These are phyloP conservation scores for Tenualosa thibaudeaui DNA, from an alignment of 2,797 vertebrate species.

Conservation along the genomic window DNA sequence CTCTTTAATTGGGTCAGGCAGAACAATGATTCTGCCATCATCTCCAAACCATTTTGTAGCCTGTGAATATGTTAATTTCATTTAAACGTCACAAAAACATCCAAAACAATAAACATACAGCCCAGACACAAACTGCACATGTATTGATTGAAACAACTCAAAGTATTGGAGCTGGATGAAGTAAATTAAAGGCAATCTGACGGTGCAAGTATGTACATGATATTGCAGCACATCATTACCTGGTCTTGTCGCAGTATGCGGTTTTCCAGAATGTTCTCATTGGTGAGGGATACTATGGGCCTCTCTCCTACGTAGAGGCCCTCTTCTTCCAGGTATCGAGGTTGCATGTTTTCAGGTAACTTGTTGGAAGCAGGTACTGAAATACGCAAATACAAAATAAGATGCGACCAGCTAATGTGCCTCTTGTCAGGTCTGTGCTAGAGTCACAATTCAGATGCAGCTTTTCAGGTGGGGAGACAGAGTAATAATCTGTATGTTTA, in stretches of 20 bases:
- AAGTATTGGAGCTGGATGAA: background rate
- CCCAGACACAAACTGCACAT: background rate
- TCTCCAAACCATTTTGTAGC: constrained; percentile 92
- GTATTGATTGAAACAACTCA: background rate
- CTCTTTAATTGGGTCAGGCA: constrained; percentile 89
- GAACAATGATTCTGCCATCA: constrained; percentile 87
- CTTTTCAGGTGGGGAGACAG: background rate
- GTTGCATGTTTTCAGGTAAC: constrained; percentile 85
- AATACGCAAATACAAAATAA: constrained; percentile 32
- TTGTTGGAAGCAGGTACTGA: constrained; percentile 85
- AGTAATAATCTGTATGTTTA: background rate
- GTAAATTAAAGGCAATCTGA: background rate
- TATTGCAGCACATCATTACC: constrained; percentile 64
- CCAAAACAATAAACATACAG: background rate
- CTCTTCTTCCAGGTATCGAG: constrained; percentile 91
- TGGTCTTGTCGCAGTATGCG: constrained; percentile 84
- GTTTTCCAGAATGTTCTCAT: constrained; percentile 92
- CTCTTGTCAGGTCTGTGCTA: background rate
- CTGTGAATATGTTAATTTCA: constrained; percentile 50
- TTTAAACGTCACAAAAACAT: background rate
- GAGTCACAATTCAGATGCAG: background rate
- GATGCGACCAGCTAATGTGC: background rate
- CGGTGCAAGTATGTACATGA: background rate
- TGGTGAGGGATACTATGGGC: constrained; percentile 75
- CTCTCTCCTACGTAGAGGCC: constrained; percentile 91